phyloP scores from a whole-genome alignment of 2,113 vertebrate species.

The Labrus mixtus region DNA sequence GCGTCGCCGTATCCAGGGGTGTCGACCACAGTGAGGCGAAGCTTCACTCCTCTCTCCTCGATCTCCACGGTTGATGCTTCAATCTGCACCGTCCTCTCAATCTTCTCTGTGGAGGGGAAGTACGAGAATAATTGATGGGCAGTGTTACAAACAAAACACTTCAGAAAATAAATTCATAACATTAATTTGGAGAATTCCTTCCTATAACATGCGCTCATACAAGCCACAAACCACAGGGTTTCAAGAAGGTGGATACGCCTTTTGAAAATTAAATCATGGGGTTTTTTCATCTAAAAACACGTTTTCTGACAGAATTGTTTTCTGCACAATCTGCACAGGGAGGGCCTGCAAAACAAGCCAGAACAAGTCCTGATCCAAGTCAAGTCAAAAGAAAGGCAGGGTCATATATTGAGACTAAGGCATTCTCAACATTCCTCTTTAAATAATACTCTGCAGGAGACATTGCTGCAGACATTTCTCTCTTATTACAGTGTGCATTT shows the following conservation, averaged over 20 bases:
- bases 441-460: constrained; percentile 75
- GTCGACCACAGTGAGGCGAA: constrained; percentile 93
- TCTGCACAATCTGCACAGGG: constrained; percentile 15
- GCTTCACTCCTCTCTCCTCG: constrained; percentile 94
- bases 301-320: constrained; percentile 3
- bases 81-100: constrained; percentile 94
- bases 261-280: constrained; percentile 17
- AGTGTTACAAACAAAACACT: background rate
- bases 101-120: constrained; percentile 87
- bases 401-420: constrained; percentile 57
- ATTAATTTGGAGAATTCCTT: background rate
- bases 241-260: background rate
- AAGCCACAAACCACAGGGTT: background rate
- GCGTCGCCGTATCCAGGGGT: constrained; percentile 94
- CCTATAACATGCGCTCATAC: background rate
- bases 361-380: constrained; percentile 60
- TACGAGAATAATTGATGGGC: background rate
- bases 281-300: constrained; percentile 19
- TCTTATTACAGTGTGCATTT: constrained; percentile 63
- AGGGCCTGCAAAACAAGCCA: constrained; percentile 29
- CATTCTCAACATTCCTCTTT: constrained; percentile 77
- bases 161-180: background rate
- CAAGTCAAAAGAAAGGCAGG: constrained; percentile 64
- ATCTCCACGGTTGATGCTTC: constrained; percentile 96
- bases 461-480: constrained; percentile 64